Percentiles rank a stretch among this genome's conserved stretches.
Evolutionary conservation across 1,140 invertebrate species (phyloP).

Genomic region (Aphelinus atriplicis): DNA sequence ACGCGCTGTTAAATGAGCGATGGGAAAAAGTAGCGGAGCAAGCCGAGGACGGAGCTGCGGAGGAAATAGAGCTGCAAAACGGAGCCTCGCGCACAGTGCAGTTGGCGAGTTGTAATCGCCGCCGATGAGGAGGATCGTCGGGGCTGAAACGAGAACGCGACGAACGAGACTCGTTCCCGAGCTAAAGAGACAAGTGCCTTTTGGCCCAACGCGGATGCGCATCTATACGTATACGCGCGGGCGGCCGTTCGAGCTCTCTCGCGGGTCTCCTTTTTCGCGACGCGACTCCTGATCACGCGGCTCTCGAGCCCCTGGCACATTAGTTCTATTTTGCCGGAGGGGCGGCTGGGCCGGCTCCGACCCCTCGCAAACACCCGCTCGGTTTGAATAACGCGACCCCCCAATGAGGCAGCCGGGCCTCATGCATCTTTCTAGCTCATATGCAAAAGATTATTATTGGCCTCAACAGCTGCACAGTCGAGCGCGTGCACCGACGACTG

Average conservation of each 20-base stretch:
- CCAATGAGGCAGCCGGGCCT: too few species aligned
- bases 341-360: not conserved
- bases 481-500: too few species aligned
- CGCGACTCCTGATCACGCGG: too few species aligned
- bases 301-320: not conserved
- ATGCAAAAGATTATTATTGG: too few species aligned
- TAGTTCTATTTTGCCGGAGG: slow-evolving; percentile 12
- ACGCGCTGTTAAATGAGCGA: not conserved
- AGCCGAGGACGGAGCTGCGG: not conserved
- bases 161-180: slow-evolving; percentile 16
- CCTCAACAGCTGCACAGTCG: too few species aligned
- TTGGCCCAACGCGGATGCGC: not conserved
- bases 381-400: too few species aligned
- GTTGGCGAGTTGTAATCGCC: slow-evolving; percentile 23
- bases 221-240: not conserved
- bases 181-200: slow-evolving; percentile 3
- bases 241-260: slow-evolving; percentile 4
- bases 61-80: not conserved
- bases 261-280: slow-evolving; percentile 11
- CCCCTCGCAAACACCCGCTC: too few species aligned
- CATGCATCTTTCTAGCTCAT: too few species aligned
- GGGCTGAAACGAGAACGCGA: slow-evolving; percentile 39
- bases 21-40: not conserved
- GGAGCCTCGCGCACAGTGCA: not conserved
- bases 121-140: slow-evolving; percentile 32